Evolutionary conservation across 2,113 vertebrate species (phyloP), one percentile per base, ranked within the genome.

Genomic region (Vidua chalybeata): DNA sequence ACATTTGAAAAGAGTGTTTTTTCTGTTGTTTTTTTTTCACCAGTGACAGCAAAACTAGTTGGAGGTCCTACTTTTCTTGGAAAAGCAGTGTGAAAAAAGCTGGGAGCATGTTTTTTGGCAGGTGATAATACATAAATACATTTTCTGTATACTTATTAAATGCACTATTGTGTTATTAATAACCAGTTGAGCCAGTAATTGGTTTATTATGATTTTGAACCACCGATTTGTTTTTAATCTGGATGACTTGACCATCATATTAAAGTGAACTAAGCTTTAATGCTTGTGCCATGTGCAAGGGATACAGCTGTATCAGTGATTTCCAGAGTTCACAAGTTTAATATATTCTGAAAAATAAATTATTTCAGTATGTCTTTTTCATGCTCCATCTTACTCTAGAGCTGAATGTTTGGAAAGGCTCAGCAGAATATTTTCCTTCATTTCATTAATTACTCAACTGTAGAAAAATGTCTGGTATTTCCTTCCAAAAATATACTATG

Each of bases 51-150:
- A 80, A 92, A 89, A 62, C 56, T 78, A 94, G 74, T 62, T 64
- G 84, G 86, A 92, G n/a, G 69, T 90, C 41, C 35, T 84, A 63
- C 64, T 93, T 95, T 87, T 87, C 84, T 81, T 93, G 86, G 89
- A 89, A 89, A 87, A 82, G 31, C 18, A 75, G 14, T 26, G 26
- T 90, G 73, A 91, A 77, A 62, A 82, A 82, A 87, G 20, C 58
- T 80, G 41, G 51, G 71, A 88, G 27, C 35, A 71, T 63, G 66
- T 81, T 8, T 81, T 95, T 49, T 97, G 94, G 91, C 91, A 87
- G 88, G 54, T 68, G 62, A 89, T 87, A 91, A 78, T 73, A 90
- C 45, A 82, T 61, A 79, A 81, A 52, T 54, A 71, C 64, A 64
- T 84, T 89, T 95, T 62, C 17, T 85, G 41, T 91, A 87, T 84